These are phyloP conservation scores for Pinna nobilis DNA, from an alignment of 1,140 invertebrate species.

Conservation along the genomic window DNA sequence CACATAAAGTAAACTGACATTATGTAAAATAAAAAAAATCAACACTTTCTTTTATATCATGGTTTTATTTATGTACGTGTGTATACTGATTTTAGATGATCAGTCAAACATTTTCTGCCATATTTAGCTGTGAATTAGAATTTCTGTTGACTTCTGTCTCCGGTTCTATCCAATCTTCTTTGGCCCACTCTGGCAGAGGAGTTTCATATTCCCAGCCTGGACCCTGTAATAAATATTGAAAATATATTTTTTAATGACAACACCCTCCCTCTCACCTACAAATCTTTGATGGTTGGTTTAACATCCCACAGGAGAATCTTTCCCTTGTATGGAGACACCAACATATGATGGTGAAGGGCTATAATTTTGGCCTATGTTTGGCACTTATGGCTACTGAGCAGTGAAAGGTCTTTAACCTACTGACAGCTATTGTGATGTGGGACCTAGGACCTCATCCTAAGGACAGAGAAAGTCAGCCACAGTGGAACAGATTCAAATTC, in stretches of 20 bases:
- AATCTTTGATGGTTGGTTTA: background rate
- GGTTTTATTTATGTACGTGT: background rate
- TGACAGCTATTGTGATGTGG: background rate
- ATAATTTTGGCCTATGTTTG: too few relatives aligned
- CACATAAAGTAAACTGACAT: too few relatives aligned
- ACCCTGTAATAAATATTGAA: conserved; percentile 77
- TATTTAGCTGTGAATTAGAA: too few relatives aligned
- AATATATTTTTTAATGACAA: background rate
- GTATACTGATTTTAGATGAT: too few relatives aligned
- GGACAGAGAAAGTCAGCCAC: background rate
- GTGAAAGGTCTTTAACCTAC: too few relatives aligned
- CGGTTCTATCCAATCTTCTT: conserved; percentile 84
- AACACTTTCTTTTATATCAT: background rate
- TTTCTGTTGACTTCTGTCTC: background rate
- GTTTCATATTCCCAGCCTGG: conserved; percentile 93
- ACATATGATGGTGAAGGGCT: too few relatives aligned
- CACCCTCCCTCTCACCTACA: background rate
- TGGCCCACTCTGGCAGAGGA: conserved; percentile 90
- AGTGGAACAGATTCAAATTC: too few relatives aligned
- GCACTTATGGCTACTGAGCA: too few relatives aligned
- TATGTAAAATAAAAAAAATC: background rate
- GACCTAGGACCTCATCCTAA: background rate
- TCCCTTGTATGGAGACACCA: too few relatives aligned
- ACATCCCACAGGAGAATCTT: too few relatives aligned
- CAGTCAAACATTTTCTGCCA: background rate